A percentile compares a stretch with the other conserved stretches of the same genome.
These are phyloP conservation scores for Ciconia nigra DNA, from an alignment of 2,797 vertebrate species.

Conservation along the genomic window DNA sequence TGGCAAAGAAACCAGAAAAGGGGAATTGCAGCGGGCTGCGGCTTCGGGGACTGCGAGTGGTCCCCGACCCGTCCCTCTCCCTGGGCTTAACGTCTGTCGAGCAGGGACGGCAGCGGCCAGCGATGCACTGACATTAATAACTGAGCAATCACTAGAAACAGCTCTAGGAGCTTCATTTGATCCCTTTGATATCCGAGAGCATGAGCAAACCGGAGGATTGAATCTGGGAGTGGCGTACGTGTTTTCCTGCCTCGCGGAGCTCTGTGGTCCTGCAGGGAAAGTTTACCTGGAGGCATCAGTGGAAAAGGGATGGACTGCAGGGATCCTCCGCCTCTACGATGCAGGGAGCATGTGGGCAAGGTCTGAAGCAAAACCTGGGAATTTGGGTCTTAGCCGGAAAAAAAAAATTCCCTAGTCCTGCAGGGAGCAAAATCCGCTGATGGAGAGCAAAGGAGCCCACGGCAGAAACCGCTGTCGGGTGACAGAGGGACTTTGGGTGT, in stretches of 20 bases:
- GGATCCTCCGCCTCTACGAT: fast-evolving
- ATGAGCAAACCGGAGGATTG: fast-evolving
- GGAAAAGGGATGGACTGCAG: fast-evolving
- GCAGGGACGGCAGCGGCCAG: not conserved
- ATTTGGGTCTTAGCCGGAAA: not conserved
- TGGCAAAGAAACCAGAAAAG: not conserved
- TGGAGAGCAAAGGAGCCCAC: not conserved
- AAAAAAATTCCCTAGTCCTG: not conserved
- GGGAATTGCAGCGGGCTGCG: not conserved
- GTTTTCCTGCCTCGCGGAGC: not conserved
- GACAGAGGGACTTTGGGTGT: not conserved
- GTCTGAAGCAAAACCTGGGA: not conserved
- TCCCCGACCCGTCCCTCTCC: not conserved
- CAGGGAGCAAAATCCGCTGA: not conserved
- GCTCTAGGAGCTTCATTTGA: not conserved
- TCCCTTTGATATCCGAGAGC: not conserved
- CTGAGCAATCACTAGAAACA: fast-evolving
- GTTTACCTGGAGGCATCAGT: fast-evolving
- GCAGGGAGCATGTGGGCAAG: not conserved
- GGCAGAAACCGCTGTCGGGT: not conserved
- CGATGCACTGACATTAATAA: fast-evolving
- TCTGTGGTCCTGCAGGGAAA: not conserved
- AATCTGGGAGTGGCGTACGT: fast-evolving
- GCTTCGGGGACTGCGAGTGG: not conserved
- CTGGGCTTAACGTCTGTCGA: not conserved